These are phyloP conservation scores for Synergus japonicus DNA, from an alignment of 2,888 invertebrate species.

Conservation along the genomic window DNA sequence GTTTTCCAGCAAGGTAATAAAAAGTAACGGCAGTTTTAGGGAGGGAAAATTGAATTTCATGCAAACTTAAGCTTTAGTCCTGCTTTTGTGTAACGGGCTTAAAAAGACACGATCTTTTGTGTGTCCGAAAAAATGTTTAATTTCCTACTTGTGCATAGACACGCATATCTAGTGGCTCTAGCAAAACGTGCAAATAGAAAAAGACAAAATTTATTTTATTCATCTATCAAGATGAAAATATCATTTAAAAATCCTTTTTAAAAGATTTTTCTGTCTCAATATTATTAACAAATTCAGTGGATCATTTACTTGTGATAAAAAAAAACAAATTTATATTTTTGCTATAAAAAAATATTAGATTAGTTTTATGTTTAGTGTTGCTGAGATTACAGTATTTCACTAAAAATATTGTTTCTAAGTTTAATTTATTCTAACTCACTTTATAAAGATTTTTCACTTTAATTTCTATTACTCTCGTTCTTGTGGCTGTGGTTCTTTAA, in stretches of 20 bases:
- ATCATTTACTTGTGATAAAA: neutral
- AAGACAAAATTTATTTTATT: neutral
- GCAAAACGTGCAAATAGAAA: neutral
- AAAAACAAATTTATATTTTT: neutral
- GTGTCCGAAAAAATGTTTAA: slow-evolving; percentile 27
- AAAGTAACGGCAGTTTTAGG: neutral
- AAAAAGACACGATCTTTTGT: slow-evolving; percentile 8
- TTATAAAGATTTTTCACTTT: neutral
- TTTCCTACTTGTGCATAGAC: slow-evolving; percentile 35
- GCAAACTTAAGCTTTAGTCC: slow-evolving; percentile 35
- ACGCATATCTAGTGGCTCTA: slow-evolving; percentile 31
- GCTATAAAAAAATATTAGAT: neutral
- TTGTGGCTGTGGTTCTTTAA: neutral
- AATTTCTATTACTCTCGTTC: neutral
- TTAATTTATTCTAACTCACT: neutral
- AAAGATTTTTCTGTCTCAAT: neutral
- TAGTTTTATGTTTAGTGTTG: neutral
- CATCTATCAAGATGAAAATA: too few species aligned
- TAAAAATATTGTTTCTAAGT: neutral
- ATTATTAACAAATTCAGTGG: neutral
- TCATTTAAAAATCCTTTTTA: neutral
- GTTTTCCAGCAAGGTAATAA: neutral
- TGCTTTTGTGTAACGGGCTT: slow-evolving; percentile 41
- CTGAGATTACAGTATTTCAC: neutral
- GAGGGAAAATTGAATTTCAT: neutral